Conservation (phyloP, 1,140 invertebrate species). For the Drosophila mauritiana region DNA sequence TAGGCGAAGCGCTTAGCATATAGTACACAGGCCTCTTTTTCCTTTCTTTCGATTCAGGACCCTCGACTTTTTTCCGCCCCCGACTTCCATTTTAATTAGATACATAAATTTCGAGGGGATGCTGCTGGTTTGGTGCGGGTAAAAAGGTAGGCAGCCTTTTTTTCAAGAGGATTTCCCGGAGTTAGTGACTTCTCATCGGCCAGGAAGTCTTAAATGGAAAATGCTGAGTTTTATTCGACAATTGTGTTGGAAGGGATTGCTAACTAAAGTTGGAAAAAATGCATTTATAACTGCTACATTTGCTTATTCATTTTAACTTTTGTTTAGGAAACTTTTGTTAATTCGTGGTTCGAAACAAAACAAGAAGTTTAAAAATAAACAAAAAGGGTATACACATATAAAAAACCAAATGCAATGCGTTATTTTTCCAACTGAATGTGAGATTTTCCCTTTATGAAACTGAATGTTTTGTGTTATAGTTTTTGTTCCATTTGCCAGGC, state of each 20-base stretch:
- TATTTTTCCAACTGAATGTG: too few species aligned
- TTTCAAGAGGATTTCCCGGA: constrained; percentile 2
- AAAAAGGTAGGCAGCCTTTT: constrained; percentile 30
- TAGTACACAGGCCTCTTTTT: constrained; percentile 22
- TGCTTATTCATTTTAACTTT: background rate
- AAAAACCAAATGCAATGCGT: too few species aligned
- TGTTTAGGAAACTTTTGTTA: background rate
- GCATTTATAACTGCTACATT: background rate
- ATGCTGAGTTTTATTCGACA: background rate
- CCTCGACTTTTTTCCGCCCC: constrained; percentile 28
- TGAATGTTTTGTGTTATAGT: background rate
- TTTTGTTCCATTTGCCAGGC: background rate
- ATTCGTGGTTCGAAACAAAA: background rate
- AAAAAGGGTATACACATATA: too few species aligned
- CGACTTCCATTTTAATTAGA: constrained; percentile 73
- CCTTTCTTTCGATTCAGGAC: constrained; percentile 8
- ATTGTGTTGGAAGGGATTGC: too few species aligned
- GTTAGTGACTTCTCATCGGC: constrained; percentile 37
- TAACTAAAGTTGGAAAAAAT: too few species aligned
- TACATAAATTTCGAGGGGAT: constrained; percentile 58
- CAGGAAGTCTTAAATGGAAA: constrained; percentile 16
- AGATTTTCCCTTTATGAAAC: background rate
- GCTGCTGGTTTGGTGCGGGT: constrained; percentile 20
- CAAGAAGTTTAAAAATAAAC: background rate
- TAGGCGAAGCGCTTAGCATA: constrained; percentile 73